Evolutionary conservation across 2,797 vertebrate species (phyloP), one percentile per base, ranked within the genome.

Genomic region (Apogon hyalosoma): DNA sequence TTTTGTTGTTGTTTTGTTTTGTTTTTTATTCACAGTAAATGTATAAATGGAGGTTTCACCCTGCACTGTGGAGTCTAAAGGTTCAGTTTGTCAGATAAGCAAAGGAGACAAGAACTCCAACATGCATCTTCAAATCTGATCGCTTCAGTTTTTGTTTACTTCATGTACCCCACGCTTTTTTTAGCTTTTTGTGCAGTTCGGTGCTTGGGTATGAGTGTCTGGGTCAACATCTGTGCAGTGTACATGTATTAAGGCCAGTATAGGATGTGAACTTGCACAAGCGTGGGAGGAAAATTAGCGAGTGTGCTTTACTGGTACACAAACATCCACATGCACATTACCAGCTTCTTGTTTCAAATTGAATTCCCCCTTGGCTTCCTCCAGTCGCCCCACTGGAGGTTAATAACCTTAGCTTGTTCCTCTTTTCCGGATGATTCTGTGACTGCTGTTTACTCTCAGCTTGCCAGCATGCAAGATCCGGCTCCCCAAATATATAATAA

Each of bases 371-470:
- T 40, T 4, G 33, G 62, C 50, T 74, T 69, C 74, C 47, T 51
- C 49, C 38, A 31, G 50, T 62, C 19, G 19, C 53, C 50, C 41
- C 41, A 62, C 63, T 69, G 41, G 62, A 75, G 82, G 70, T 87
- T 79, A 88, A 85, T 80, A 75, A 75, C 74, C 19, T 0, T 36
- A 36, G 65, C 58, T 54, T 75, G 69, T 85, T 79, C 80, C 58
- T 81, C 52, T 75, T 77, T 43, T 67, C 70, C 7, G 72, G 75
- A 84, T 33, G 54, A 40, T 77, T 85, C 73, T 10, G 41, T 75
- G 75, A 53, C 75, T 81, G 68, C 49, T 77, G 81, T 88, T 88
- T 85, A 87, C 75, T 72, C 72, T 73, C 81, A 36, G 54, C 58
- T 72, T 75, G 70, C 69, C 77, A 79, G 73, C 56, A 62, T 46